Evolutionary conservation across 2,888 invertebrate species (phyloP), one percentile per base, ranked within the genome.

Genomic region (Pristionchus arcanus): DNA sequence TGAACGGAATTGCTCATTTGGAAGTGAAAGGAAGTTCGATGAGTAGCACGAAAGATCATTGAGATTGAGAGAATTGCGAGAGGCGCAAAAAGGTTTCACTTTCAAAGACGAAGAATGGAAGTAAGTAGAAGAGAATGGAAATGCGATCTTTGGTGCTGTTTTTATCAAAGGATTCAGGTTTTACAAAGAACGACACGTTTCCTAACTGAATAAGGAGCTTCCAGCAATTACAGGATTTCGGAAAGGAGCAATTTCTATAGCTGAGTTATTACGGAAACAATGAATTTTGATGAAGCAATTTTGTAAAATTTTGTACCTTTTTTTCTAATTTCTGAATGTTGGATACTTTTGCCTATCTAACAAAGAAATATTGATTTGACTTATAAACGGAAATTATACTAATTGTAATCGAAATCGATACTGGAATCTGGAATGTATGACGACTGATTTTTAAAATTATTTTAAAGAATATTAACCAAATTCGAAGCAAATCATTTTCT

Each of bases 41-140:
- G 84, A 85, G 59, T 85, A 59, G 84, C 84, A 59, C 34, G 34
- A 59, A 81, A 81, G 53, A 81, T 81, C 81, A 81, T 25, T 25
- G 49, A 81, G 49, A 49, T 81, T 81, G 28, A 81, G 34, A 53
- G 42, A 81, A 81, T 49, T 37, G 74, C 74, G 21, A 74, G 74
- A 71, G 68, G 68, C 68, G 31, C 34, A 71, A 63, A n/a, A n/a
- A 63, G n/a, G 74, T 74, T 74, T 74, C 74, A 74, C 74, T 74
- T 74, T 74, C 74, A 37, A 74, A 74, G 37, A 34, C 19, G 71
- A 9, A 2, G 74, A 71, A 34, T 31, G 16, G 77, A 42, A 42
- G 37, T 71, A 42, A 42, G 19, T 9, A 37, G 49, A 13, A 16
- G 28, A 53, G n/a, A 53, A 21, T 31, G 42, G 42, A 42, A n/a